Base-by-base conservation (phyloP, 2,113 vertebrate species). In the Rissa tridactyla region DNA sequence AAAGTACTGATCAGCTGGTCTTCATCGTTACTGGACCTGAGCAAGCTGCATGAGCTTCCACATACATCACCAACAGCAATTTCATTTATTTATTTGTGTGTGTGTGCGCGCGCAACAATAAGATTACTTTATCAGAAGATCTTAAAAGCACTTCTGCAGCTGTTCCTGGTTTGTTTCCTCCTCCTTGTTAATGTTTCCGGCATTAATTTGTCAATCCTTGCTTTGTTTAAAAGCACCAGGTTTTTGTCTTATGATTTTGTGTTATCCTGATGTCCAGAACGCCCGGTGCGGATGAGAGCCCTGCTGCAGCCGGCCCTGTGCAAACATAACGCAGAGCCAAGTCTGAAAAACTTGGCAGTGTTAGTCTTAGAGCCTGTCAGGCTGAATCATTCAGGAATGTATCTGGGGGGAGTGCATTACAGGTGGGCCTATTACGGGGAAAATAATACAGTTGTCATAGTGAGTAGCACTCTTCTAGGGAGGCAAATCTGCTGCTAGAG, bases 101-200 rank as follows among this genome's bases (percentile, higher is more conserved):
- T 42, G 15, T 22, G 22, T 38, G 15, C 20, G 36, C 13, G 5
- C 13, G 2, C 36, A 89, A 25, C 40, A 58, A 12, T 52, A 19
- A 79, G 42, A 62, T 54, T 32, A 42, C 38, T 44, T 60, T 78
- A 84, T 96, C 86, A 55, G 51, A 70, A 60, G 76, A 86, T 86
- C 85, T 83, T 91, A 76, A 54, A 82, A 96, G 68, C 58, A 34
- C 64, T 94, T 90, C 64, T 77, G 55, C 62, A 86, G 79, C 66
- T 90, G 58, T 86, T 94, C 36, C 40, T 0, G 0, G 36, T 77
- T 88, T 83, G 34, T 71, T 94, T 81, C 30, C 22, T 26, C 9
- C 17, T 86, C 46, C 71, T 90, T 1, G 2, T 62, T 93, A 86
- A 70, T 27, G 42, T 71, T 93, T 86, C 85, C 0, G 0, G 47